Evolutionary conservation across 2,888 invertebrate species (phyloP).

Genomic region (Dolichomitus sp.): DNA sequence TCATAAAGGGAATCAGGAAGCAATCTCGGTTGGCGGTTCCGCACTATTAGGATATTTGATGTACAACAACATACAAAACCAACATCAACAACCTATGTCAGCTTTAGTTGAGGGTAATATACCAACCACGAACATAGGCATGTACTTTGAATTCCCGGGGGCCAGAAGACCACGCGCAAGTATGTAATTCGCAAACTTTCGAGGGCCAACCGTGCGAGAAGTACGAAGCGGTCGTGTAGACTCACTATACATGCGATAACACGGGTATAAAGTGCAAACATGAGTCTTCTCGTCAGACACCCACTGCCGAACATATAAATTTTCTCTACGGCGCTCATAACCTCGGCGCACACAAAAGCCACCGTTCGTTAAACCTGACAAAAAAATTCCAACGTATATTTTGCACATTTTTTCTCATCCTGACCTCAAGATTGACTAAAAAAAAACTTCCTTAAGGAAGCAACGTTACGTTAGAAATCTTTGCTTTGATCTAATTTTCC

Average conservation of each 20-base stretch:
- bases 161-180: neutral
- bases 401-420: neutral
- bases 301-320: neutral
- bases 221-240: constrained; percentile 10
- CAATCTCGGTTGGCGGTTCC: constrained; percentile 56
- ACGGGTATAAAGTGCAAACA: constrained; percentile 18
- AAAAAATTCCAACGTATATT: neutral
- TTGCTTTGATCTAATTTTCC: neutral
- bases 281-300: neutral
- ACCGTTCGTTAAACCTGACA: constrained; percentile 14
- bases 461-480: neutral
- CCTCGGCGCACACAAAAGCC: neutral
- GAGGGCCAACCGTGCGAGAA: constrained; percentile 5
- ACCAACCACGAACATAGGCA: neutral
- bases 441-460: neutral
- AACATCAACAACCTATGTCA: constrained; percentile 41
- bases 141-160: neutral
- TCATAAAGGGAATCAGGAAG: constrained; percentile 21
- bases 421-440: neutral
- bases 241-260: neutral
- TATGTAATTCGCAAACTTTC: constrained; percentile 22
- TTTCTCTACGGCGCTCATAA: neutral
- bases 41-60: constrained; percentile 70
- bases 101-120: neutral
- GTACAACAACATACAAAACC: constrained; percentile 56